A percentile compares a stretch with the other conserved stretches of the same genome.
Conservation (phyloP, 2,113 vertebrate genomes). For the Formicarius rufipectus region DNA sequence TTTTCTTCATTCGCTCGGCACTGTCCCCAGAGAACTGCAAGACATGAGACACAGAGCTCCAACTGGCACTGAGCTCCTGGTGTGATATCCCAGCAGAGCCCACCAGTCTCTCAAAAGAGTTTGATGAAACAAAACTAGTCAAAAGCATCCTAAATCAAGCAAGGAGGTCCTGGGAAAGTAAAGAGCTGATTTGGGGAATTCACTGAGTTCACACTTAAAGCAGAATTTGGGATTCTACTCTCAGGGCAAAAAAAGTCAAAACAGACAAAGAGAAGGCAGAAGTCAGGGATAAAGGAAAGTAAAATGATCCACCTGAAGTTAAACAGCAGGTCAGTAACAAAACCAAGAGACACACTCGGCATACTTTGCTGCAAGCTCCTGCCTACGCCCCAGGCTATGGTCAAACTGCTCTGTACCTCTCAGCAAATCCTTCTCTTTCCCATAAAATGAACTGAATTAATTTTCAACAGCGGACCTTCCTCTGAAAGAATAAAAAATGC, state of each 20-base stretch:
- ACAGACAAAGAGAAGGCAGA: background rate
- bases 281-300: background rate
- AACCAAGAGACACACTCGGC: background rate
- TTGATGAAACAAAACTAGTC: background rate
- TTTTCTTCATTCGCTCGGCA: slow-evolving; percentile 88
- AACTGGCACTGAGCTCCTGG: background rate
- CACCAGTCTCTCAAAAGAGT: background rate
- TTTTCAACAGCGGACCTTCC: background rate
- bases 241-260: background rate
- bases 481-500: background rate
- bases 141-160: background rate
- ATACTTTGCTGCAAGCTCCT: background rate
- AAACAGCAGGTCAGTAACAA: background rate
- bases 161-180: background rate
- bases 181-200: background rate
- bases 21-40: slow-evolving; percentile 89
- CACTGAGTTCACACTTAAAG: background rate
- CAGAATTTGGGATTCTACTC: background rate
- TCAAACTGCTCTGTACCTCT: background rate
- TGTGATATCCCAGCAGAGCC: background rate
- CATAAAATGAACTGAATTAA: background rate
- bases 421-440: background rate
- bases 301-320: background rate
- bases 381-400: background rate
- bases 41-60: background rate